Conservation (phyloP, 2,113 vertebrate species). For the Perca schrenkii region DNA sequence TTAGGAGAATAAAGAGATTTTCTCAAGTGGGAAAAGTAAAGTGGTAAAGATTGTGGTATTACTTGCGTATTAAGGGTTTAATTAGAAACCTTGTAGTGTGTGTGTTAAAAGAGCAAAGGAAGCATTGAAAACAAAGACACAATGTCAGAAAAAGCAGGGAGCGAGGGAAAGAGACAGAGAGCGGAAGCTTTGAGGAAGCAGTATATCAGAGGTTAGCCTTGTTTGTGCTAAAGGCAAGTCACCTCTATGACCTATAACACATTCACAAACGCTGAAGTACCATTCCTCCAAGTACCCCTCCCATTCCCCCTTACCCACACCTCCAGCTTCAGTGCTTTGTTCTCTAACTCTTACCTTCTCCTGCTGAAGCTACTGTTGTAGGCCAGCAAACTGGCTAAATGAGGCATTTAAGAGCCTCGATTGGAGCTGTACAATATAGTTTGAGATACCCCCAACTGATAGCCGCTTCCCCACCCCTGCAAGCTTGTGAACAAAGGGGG, state of each 20-base stretch:
- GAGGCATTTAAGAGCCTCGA: slow-evolving; percentile 76
- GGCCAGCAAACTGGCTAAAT: slow-evolving; percentile 65
- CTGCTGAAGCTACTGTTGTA: slow-evolving; percentile 60
- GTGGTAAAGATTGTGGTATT: too few species aligned
- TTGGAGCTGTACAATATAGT: slow-evolving; percentile 81
- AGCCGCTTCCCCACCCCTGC: slow-evolving; percentile 73
- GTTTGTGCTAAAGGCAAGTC: slow-evolving; percentile 85
- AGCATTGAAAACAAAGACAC: slow-evolving; percentile 66
- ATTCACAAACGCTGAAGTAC: slow-evolving; percentile 85
- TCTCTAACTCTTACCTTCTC: slow-evolving; percentile 56
- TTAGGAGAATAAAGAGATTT: background rate
- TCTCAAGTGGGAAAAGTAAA: too few species aligned
- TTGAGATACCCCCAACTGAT: slow-evolving; percentile 83
- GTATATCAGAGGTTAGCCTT: slow-evolving; percentile 85
- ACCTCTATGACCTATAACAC: slow-evolving; percentile 89
- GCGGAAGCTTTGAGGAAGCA: slow-evolving; percentile 84
- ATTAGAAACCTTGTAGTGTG: background rate
- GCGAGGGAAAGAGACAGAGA: slow-evolving; percentile 54
- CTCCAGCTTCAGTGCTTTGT: slow-evolving; percentile 74
- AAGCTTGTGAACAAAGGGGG: slow-evolving; percentile 80
- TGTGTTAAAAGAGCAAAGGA: slow-evolving; percentile 27
- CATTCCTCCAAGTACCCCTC: background rate
- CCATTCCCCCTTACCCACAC: slow-evolving; percentile 43
- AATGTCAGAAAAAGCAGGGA: slow-evolving; percentile 68
- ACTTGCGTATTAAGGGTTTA: background rate